Evolutionary conservation across 2,888 invertebrate species (phyloP).

Genomic region (Acrobasis repandana): DNA sequence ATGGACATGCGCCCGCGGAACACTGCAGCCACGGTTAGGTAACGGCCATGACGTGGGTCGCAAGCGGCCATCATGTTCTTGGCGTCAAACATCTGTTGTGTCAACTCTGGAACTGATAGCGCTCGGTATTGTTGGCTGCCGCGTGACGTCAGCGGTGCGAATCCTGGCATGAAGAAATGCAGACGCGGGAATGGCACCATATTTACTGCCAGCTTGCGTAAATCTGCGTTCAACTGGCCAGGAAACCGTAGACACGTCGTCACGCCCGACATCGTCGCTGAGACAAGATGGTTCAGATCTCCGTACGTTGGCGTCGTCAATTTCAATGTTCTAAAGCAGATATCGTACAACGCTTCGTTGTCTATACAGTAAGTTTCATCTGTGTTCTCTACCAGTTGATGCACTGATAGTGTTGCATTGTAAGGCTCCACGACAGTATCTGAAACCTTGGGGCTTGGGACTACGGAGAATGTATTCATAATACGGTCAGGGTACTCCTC

Average conservation of each 20-base stretch:
- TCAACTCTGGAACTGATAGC: slow-evolving; percentile 93
- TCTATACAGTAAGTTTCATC: slow-evolving; percentile 87
- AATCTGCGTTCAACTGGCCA: slow-evolving; percentile 87
- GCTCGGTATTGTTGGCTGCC: slow-evolving; percentile 94
- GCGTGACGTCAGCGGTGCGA: slow-evolving; percentile 88
- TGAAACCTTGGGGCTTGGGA: slow-evolving; percentile 89
- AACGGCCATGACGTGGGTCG: slow-evolving; percentile 94
- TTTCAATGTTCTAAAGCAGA: slow-evolving; percentile 89
- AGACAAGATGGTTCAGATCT: slow-evolving; percentile 85
- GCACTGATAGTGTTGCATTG: slow-evolving; percentile 86
- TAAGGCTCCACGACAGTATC: slow-evolving; percentile 86
- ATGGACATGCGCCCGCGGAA: slow-evolving; percentile 96
- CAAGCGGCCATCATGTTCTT: slow-evolving; percentile 99
- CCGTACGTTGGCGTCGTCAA: slow-evolving; percentile 90
- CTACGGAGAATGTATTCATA: slow-evolving; percentile 87
- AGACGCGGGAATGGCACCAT: slow-evolving; percentile 89
- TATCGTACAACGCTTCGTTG: slow-evolving; percentile 90
- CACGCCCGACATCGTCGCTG: slow-evolving; percentile 72
- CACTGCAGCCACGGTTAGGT: slow-evolving; percentile 94
- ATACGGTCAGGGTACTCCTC: slow-evolving; percentile 90
- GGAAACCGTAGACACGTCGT: slow-evolving; percentile 73
- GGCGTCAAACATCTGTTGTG: slow-evolving; percentile 95
- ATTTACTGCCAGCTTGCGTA: slow-evolving; percentile 77
- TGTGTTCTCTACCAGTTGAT: slow-evolving; percentile 88
- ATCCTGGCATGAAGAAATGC: slow-evolving; percentile 83